These are phyloP conservation scores for Halichondria panicea DNA, from an alignment of 37 sponge, comb jelly and placozoan species.

Conservation along the genomic window DNA sequence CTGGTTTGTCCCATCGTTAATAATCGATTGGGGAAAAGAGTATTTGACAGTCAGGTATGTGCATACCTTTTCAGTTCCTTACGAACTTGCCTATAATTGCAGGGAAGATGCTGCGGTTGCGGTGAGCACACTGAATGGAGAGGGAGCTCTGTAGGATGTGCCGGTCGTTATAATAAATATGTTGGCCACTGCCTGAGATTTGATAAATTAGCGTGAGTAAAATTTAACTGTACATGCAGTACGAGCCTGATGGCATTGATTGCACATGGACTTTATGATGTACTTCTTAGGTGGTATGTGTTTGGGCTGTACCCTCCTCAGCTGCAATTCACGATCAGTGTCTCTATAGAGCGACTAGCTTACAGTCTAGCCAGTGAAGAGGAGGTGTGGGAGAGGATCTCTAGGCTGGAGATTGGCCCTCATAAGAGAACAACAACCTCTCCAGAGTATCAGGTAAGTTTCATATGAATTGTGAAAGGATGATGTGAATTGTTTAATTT, in stretches of 20 bases:
- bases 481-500: neutral
- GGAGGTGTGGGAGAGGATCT: constrained; percentile 34
- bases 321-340: constrained; percentile 42
- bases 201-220: constrained; percentile 52
- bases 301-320: constrained; percentile 68
- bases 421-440: constrained; percentile 46
- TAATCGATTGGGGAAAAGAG: constrained; percentile 30
- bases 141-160: constrained; percentile 10
- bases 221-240: too few relatives aligned
- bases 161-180: neutral
- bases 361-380: constrained; percentile 40
- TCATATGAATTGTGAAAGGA: neutral
- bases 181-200: constrained; percentile 66
- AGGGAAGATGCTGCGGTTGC: constrained; percentile 79
- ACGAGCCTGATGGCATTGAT: too few relatives aligned
- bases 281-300: constrained; percentile 63
- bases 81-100: neutral
- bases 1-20: constrained; percentile 55
- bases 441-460: constrained; percentile 18
- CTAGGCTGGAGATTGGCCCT: constrained; percentile 59
- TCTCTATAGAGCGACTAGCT: constrained; percentile 45
- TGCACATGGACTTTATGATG: too few relatives aligned
- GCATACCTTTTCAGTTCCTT: neutral
- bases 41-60: constrained; percentile 85
- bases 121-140: constrained; percentile 20